These are phyloP conservation scores for Spatula versicolor DNA, from an alignment of 2,797 vertebrate species.

Conservation along the genomic window DNA sequence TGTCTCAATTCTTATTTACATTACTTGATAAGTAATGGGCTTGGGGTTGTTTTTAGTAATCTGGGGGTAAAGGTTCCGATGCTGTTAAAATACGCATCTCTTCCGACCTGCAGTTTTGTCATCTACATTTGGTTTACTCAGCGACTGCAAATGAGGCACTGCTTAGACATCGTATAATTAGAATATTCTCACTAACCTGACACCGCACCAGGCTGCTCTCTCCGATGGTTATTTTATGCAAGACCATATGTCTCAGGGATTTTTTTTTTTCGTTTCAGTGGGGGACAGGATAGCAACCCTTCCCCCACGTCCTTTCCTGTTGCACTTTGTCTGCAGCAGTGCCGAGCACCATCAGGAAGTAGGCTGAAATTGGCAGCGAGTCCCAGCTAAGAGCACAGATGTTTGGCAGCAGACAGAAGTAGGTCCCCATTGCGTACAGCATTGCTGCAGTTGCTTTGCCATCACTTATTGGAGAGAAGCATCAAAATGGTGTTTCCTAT, in stretches of 20 bases:
- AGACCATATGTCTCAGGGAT: constrained; percentile 51
- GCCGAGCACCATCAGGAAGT: neutral
- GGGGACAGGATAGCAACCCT: neutral
- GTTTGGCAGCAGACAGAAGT: constrained; percentile 54
- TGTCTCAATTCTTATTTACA: constrained; percentile 11
- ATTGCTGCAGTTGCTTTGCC: neutral
- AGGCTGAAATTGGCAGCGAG: neutral
- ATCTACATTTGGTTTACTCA: constrained; percentile 32
- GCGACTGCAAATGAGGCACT: constrained; percentile 27
- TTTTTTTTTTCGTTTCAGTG: constrained; percentile 23
- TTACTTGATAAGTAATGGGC: constrained; percentile 14
- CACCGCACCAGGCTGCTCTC: neutral
- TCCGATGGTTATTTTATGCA: constrained; percentile 55
- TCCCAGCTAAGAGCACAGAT: constrained; percentile 22
- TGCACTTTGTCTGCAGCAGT: neutral
- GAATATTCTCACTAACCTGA: constrained; percentile 40
- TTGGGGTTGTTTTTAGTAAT: constrained; percentile 32
- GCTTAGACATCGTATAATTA: constrained; percentile 21
- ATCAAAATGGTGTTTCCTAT: neutral
- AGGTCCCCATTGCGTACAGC: neutral
- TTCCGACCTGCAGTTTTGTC: constrained; percentile 18
- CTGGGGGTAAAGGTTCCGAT: constrained; percentile 5
- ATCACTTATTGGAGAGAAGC: neutral
- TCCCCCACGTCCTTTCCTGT: neutral
- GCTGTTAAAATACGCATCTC: neutral